Evolutionary conservation across 2,888 invertebrate genomes (phyloP).

Genomic region (Diarsia dahlii): DNA sequence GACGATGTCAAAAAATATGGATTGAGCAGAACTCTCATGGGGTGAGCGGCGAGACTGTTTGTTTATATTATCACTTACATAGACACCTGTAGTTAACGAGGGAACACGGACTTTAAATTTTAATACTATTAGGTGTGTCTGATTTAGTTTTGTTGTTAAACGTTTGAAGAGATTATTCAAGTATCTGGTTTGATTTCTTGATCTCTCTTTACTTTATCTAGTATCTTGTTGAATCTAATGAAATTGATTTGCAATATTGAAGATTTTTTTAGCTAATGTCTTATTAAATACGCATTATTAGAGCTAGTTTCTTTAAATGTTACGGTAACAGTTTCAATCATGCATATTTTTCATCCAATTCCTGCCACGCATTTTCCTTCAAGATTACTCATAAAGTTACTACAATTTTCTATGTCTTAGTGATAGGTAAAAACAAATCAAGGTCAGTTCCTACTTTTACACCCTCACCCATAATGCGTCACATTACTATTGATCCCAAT

Average conservation of each 20-base stretch:
- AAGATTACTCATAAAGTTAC: background rate
- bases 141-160: slow-evolving; percentile 30
- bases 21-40: slow-evolving; percentile 59
- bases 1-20: slow-evolving; percentile 78
- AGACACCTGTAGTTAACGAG: slow-evolving; percentile 52
- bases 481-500: slow-evolving; percentile 53
- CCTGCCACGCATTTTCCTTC: background rate
- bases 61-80: slow-evolving; percentile 66
- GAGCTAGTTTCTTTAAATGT: background rate
- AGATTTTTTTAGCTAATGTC: background rate
- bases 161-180: background rate
- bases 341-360: background rate
- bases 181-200: background rate
- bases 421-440: slow-evolving; percentile 19
- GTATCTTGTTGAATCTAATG: background rate
- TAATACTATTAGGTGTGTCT: slow-evolving; percentile 24
- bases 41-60: slow-evolving; percentile 60
- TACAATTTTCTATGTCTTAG: background rate
- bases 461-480: slow-evolving; percentile 45
- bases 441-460: slow-evolving; percentile 14
- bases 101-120: slow-evolving; percentile 31
- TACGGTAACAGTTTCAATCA: no score
- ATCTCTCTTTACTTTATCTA: background rate
- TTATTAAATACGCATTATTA: background rate
- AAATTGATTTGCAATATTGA: background rate